These are phyloP conservation scores for Nasonia oneida DNA, from an alignment of 2,888 invertebrate species.

Conservation along the genomic window DNA sequence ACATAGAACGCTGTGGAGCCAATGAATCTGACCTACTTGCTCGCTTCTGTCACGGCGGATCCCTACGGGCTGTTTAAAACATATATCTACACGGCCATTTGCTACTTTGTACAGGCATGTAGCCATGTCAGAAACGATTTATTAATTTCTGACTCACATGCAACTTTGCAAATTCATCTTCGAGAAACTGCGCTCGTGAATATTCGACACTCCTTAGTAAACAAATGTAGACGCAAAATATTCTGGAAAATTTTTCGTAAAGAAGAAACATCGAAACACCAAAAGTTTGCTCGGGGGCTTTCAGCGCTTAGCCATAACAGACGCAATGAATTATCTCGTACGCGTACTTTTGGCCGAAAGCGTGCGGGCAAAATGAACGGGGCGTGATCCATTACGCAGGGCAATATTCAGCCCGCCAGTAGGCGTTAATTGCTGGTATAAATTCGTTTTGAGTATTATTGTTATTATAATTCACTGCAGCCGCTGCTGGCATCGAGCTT, in stretches of 20 bases:
- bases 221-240: background rate
- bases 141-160: no score
- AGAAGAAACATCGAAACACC: background rate
- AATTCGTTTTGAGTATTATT: constrained; percentile 33
- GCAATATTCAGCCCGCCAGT: constrained; percentile 40
- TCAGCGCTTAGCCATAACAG: background rate
- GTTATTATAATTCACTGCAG: constrained; percentile 19
- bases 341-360: background rate
- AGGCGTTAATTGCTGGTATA: constrained; percentile 45
- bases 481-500: background rate
- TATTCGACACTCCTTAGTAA: background rate
- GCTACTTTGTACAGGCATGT: background rate
- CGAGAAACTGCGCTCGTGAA: background rate
- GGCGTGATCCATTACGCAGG: constrained; percentile 30
- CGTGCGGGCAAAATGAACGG: constrained; percentile 32
- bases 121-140: background rate
- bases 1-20: background rate
- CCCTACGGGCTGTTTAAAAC: background rate
- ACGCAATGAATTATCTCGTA: constrained; percentile 38
- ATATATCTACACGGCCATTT: background rate
- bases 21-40: constrained; percentile 28
- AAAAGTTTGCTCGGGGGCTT: background rate
- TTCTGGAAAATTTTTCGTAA: background rate
- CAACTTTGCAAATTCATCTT: no score
- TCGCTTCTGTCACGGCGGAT: background rate